A percentile compares a stretch with the other conserved stretches of the same genome.
Conservation (phyloP, 2,113 vertebrate genomes). For the Oncorhynchus kisutch region DNA sequence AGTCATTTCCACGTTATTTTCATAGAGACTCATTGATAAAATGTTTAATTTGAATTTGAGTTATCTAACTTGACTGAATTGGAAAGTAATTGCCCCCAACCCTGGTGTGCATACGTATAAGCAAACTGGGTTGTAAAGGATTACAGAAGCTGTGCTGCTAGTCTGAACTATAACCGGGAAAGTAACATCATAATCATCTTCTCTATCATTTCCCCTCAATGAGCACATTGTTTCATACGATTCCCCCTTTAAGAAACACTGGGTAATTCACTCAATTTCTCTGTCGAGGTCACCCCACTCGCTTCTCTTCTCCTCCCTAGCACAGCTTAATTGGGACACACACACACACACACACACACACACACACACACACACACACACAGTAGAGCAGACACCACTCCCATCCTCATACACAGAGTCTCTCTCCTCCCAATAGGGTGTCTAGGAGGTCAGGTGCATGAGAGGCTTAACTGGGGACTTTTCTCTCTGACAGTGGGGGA, state of each 20-base stretch:
- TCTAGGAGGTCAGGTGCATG: too few relatives aligned
- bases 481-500: too few relatives aligned
- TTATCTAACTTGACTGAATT: too few relatives aligned
- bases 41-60: too few relatives aligned
- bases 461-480: too few relatives aligned
- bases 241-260: neutral
- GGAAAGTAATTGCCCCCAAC: too few relatives aligned
- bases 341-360: too few relatives aligned
- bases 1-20: too few relatives aligned
- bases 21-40: too few relatives aligned
- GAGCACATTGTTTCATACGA: constrained; percentile 1
- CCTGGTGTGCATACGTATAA: neutral
- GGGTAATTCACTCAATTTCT: neutral
- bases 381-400: too few relatives aligned
- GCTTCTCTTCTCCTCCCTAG: neutral
- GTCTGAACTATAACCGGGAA: neutral
- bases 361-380: too few relatives aligned
- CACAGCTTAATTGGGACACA: neutral
- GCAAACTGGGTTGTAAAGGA: neutral
- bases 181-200: neutral
- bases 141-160: neutral
- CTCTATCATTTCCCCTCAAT: neutral
- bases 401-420: too few relatives aligned
- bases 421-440: neutral
- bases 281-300: neutral